Evolutionary conservation across 2,113 vertebrate genomes (phyloP), one percentile per base, ranked within the genome.

Genomic region (Pachycephala philippinensis): DNA sequence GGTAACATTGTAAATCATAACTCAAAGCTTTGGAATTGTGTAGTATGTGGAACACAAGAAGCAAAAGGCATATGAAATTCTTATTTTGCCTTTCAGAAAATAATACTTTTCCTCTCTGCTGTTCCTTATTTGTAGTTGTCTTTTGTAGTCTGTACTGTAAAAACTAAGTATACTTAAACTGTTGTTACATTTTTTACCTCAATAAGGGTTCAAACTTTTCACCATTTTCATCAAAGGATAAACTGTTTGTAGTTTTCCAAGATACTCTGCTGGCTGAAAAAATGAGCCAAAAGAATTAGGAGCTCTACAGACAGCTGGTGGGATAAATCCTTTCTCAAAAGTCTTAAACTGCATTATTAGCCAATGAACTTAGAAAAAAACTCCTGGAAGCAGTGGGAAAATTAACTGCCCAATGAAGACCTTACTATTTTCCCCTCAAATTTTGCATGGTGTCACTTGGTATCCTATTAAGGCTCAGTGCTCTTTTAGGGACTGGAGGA

Each of bases 391-490:
- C 9, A 26, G 8, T 50, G 11, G 21, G 11, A 54, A 81, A 84
- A 45, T 81, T 56, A 26, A 19, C 9, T 31, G 4, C 3, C 9
- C 27, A 78, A 53, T 28, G 1, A 2, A 57, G 19, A 28, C 37
- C 8, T 60, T 80, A 1, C 2, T 40, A 24, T 64, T 70, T 74
- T 13, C 8, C 13, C 4, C 20, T 60, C 11, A 49, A 44, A 6
- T 42, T 77, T 35, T 87, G 22, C 15, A 24, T 20, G 39, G 10
- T 17, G 15, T 4, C 4, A 31, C 8, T 21, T 50, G 3, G 1
- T 31, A 15, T 23, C 11, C 4, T 47, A 0, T n/a, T 7, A 52
- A 78, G n/a, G 9, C 4, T 11, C 5, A 6, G 7, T 47, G 9
- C 3, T 22, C 39, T 61, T 82, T 27, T 14, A 61, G 20, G 16